Evolutionary conservation across 2,113 vertebrate species (phyloP), one percentile per base, ranked within the genome.

Genomic region (Sinocyclocheilus anshuiensis): DNA sequence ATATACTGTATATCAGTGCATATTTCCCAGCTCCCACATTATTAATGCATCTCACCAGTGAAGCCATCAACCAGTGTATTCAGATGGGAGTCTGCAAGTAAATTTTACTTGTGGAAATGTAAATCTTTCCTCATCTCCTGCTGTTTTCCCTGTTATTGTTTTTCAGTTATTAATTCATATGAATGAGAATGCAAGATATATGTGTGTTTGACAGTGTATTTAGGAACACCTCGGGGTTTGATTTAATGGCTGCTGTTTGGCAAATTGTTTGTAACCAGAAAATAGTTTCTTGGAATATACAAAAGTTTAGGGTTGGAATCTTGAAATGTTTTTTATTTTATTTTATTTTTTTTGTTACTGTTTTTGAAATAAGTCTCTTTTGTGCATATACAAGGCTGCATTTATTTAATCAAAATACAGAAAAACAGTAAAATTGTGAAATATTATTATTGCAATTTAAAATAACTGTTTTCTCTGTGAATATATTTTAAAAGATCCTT

Each of bases 41-140:
- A 90, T 88, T 86, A 84, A 88, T 88, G 84, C n/a, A 9, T 74
- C 53, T 53, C 84, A 15, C 72, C 86, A 71, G 76, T 89, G 67
- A 87, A 83, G 75, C 83, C 81, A 87, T 84, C 48, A 2, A 55
- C 6, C 39, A 33, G 0, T 24, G 78, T 63, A 71, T 82, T 18
- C 67, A 67, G 75, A 80, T 84, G 42, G n/a, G 26, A 33, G 6
- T 55, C 71, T 74, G 50, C 26, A 57, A 57, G 76, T 75, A 84
- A 74, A 84, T 29, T 69, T 11, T 22, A 82, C 18, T 45, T 71
- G 74, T n/a, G 36, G 18, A 63, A 77, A 81, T 84, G 16, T 69
- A 57, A 22, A n/a, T 75, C 63, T 61, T 22, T 71, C 4, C 53
- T 39, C 29, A 4, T 65, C 59, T 77, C 22, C 55, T n/a, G 39